These are phyloP conservation scores for Dreissena rostriformis DNA, from an alignment of 1,140 invertebrate species.

Conservation along the genomic window DNA sequence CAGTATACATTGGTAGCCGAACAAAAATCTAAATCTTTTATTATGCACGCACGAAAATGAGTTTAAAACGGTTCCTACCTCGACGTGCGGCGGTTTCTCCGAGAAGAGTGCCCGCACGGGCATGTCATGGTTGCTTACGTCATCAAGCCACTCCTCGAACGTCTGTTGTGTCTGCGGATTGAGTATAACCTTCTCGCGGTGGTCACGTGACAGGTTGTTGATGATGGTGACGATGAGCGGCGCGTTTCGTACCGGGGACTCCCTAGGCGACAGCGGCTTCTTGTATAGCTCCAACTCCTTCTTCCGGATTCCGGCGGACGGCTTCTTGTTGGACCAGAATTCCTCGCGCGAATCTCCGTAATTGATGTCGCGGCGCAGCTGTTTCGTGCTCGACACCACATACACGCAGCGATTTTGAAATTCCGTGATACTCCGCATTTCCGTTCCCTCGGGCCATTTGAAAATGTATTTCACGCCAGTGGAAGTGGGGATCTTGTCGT, in stretches of 20 bases:
- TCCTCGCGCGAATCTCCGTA: conserved; percentile 73
- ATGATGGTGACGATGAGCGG: conserved; percentile 74
- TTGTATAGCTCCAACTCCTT: conserved; percentile 67
- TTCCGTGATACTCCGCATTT: conserved; percentile 92
- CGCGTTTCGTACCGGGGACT: conserved; percentile 35
- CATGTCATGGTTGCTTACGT: conserved; percentile 69
- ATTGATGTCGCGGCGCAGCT: conserved; percentile 82
- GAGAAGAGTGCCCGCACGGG: conserved; percentile 73
- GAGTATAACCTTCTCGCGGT: conserved; percentile 84
- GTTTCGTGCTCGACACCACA: conserved; percentile 91
- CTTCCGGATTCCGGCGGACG: conserved; percentile 59
- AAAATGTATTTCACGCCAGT: conserved; percentile 88
- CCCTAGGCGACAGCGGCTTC: conserved; percentile 20
- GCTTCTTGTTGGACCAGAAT: conserved; percentile 68
- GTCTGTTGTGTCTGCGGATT: conserved; percentile 95
- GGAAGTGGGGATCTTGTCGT: conserved; percentile 74
- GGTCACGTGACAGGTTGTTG: conserved; percentile 74
- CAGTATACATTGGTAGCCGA: no score
- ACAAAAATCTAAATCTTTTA: no score
- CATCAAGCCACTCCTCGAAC: conserved; percentile 94
- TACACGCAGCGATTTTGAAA: conserved; percentile 94
- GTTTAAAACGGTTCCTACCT: conserved; percentile 62
- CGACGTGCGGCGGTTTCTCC: conserved; percentile 66
- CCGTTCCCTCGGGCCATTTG: conserved; percentile 91
- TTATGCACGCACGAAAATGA: no score